These are phyloP conservation scores for Parotocinclus haroldoi DNA, from an alignment of 2,797 vertebrate species.

Conservation along the genomic window DNA sequence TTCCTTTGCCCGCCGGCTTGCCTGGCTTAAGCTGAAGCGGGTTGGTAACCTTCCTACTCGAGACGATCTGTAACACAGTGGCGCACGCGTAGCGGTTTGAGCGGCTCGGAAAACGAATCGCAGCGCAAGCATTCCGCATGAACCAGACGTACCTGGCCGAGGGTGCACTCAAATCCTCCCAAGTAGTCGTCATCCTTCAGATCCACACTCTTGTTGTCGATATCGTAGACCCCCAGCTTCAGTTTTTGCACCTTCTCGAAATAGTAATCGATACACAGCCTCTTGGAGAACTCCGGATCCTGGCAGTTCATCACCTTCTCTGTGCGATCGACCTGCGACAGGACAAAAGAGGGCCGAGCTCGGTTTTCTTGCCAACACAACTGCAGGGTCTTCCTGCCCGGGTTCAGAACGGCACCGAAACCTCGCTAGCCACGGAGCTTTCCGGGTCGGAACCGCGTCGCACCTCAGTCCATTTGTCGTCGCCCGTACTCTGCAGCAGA, in stretches of 20 bases:
- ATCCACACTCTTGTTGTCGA: constrained; percentile 82
- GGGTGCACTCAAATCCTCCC: constrained; percentile 81
- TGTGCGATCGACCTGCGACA: constrained; percentile 75
- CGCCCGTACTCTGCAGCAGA: constrained; percentile 77
- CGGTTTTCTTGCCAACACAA: background rate
- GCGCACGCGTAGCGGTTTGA: background rate
- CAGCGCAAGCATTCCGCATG: too few species aligned
- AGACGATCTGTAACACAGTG: constrained; percentile 72
- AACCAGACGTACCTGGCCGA: constrained; percentile 79
- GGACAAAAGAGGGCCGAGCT: background rate
- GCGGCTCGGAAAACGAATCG: too few species aligned
- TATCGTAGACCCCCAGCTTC: constrained; percentile 84
- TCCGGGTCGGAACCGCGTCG: constrained; percentile 26
- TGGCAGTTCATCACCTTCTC: constrained; percentile 82
- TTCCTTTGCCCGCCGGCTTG: constrained; percentile 87
- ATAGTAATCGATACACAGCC: constrained; percentile 80
- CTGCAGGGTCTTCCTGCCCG: too few species aligned
- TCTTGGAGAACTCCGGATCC: constrained; percentile 82
- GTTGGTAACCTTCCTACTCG: constrained; percentile 79
- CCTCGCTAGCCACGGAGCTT: background rate
- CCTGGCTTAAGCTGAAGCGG: constrained; percentile 85
- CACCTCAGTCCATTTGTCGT: constrained; percentile 84
- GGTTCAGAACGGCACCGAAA: background rate
- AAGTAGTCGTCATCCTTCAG: constrained; percentile 87
- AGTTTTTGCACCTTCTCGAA: constrained; percentile 91